Conservation (phyloP, 2,888 invertebrate species). For the Galeopsomyia nigrocyanea region DNA sequence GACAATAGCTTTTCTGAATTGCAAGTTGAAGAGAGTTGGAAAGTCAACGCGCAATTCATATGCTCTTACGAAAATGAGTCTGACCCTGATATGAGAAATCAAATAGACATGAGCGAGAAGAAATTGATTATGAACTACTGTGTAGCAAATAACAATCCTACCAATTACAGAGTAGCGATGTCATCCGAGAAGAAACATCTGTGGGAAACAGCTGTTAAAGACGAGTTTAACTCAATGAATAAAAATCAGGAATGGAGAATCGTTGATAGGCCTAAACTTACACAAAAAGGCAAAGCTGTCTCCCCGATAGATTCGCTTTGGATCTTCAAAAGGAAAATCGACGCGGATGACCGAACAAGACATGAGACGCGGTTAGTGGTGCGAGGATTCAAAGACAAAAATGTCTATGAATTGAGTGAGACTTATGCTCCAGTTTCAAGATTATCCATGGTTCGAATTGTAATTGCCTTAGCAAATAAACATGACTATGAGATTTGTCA, state of each 20-base stretch:
- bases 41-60: no score
- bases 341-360: neutral
- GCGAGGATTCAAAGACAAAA: slow-evolving; percentile 36
- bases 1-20: neutral
- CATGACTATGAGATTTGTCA: slow-evolving; percentile 27
- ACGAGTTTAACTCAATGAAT: slow-evolving; percentile 32
- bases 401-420: slow-evolving; percentile 28
- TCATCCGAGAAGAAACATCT: slow-evolving; percentile 10
- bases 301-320: neutral
- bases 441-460: slow-evolving; percentile 21
- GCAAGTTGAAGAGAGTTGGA: neutral
- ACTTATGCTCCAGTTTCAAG: slow-evolving; percentile 41
- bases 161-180: slow-evolving; percentile 28
- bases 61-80: neutral
- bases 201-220: slow-evolving; percentile 35
- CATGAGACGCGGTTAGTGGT: neutral
- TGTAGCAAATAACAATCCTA: slow-evolving; percentile 10
- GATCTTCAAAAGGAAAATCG: slow-evolving; percentile 37
- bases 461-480: slow-evolving; percentile 41
- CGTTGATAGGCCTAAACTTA: slow-evolving; percentile 34
- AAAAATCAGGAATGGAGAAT: slow-evolving; percentile 45
- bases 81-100: neutral
- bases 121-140: slow-evolving; percentile 26
- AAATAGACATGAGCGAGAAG: neutral
- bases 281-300: no score